Conservation (phyloP, 1,140 invertebrate species). For the Leptinotarsa defecta region DNA sequence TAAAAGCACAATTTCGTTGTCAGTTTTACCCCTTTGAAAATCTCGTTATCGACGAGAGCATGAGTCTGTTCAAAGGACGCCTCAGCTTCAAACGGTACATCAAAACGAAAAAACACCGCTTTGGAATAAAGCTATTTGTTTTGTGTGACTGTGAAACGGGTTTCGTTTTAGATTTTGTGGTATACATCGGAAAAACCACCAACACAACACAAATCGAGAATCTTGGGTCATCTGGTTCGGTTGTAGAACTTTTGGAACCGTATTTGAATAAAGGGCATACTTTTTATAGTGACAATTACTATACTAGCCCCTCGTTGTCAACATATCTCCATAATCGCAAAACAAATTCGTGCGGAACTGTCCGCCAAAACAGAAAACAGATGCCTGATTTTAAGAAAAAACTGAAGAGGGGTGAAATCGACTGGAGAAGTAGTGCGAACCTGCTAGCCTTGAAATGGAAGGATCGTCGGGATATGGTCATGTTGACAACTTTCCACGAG, state of each 20-base stretch:
- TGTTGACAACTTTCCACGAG: slow-evolving; percentile 45
- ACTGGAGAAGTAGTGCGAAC: slow-evolving; percentile 35
- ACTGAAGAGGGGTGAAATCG: slow-evolving; percentile 39
- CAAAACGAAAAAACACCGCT: slow-evolving; percentile 47
- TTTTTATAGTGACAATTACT: slow-evolving; percentile 30
- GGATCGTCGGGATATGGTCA: slow-evolving; percentile 46
- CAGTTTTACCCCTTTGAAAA: slow-evolving; percentile 37
- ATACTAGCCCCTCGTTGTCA: slow-evolving; percentile 21
- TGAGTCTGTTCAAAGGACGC: slow-evolving; percentile 48
- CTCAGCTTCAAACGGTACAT: slow-evolving; percentile 53
- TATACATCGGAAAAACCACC: slow-evolving; percentile 48
- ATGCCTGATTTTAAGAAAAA: slow-evolving; percentile 19
- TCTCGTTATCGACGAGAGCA: slow-evolving; percentile 47
- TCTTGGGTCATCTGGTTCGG: slow-evolving; percentile 42
- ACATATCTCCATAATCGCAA: slow-evolving; percentile 20
- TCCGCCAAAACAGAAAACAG: slow-evolving; percentile 9
- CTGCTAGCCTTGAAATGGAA: slow-evolving; percentile 47
- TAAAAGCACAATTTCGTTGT: slow-evolving; percentile 27
- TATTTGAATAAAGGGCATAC: slow-evolving; percentile 45
- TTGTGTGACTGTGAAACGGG: slow-evolving; percentile 49
- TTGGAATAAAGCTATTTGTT: slow-evolving; percentile 54
- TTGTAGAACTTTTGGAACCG: slow-evolving; percentile 45
- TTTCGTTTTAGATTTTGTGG: slow-evolving; percentile 50
- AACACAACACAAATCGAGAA: slow-evolving; percentile 33
- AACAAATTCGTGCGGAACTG: slow-evolving; percentile 31